phyloP scores from a whole-genome alignment of 2,888 invertebrate genomes.

The Nebria salina region DNA sequence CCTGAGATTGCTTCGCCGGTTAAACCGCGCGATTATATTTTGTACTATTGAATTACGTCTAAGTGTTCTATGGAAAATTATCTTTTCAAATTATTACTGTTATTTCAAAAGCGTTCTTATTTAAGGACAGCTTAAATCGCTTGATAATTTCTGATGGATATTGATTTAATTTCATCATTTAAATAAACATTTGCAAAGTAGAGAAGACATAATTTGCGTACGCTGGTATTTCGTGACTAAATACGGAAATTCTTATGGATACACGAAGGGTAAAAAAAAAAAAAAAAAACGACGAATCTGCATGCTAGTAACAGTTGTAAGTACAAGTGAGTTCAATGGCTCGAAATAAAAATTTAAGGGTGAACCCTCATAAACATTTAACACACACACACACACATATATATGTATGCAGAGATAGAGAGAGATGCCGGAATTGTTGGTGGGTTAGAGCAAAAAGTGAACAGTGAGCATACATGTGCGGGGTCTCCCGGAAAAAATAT shows the following conservation, averaged over 20 bases:
- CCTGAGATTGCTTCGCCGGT: background rate
- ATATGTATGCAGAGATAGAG: background rate
- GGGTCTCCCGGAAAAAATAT: conserved; percentile 22
- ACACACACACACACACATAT: background rate
- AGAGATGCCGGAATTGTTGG: background rate
- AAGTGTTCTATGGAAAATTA: background rate
- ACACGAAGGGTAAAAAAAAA: too few relatives aligned
- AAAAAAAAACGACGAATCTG: too few relatives aligned
- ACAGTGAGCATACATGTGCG: background rate
- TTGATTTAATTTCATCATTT: too few relatives aligned
- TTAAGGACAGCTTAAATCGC: too few relatives aligned
- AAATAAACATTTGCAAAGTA: too few relatives aligned
- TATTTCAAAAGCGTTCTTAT: too few relatives aligned
- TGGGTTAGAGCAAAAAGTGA: background rate
- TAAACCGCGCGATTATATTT: conserved; percentile 4
- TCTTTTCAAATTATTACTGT: background rate
- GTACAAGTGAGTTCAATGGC: background rate
- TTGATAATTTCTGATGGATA: too few relatives aligned
- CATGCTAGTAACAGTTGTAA: background rate
- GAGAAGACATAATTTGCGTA: too few relatives aligned
- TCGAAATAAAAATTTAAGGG: background rate
- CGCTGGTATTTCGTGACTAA: background rate
- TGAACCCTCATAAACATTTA: background rate
- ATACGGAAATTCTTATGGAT: background rate
- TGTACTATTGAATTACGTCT: background rate